These are phyloP conservation scores for Machimus atricapillus DNA, from an alignment of 2,888 invertebrate genomes.

Conservation along the genomic window DNA sequence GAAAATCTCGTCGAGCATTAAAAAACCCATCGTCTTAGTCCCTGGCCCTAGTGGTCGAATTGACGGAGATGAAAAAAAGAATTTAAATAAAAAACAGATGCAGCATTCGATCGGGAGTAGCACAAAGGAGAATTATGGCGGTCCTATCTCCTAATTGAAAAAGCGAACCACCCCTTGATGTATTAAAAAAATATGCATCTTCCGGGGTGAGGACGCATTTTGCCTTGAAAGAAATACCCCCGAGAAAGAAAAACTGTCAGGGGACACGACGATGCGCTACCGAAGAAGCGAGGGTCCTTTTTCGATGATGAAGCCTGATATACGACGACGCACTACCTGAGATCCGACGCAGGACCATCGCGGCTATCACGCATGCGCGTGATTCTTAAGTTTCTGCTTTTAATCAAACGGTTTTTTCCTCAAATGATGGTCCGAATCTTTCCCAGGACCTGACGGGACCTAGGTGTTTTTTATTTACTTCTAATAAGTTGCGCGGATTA, in stretches of 20 bases:
- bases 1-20: background rate
- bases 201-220: constrained; percentile 30
- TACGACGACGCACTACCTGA: constrained; percentile 23
- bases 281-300: constrained; percentile 10
- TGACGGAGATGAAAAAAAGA: background rate
- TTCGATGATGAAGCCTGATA: background rate
- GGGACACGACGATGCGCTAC: constrained; percentile 3
- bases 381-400: constrained; percentile 18
- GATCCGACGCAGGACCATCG: background rate
- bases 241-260: constrained; percentile 7
- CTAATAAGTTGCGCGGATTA: background rate
- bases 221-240: background rate
- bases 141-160: constrained; percentile 35
- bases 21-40: constrained; percentile 1
- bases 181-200: constrained; percentile 30
- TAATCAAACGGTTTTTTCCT: background rate
- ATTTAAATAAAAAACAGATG: constrained; percentile 36
- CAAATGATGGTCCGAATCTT: background rate
- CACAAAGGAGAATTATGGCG: constrained; percentile 26
- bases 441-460: constrained; percentile 10
- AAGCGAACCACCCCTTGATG: constrained; percentile 34
- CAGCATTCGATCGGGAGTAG: background rate
- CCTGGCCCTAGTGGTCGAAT: background rate
- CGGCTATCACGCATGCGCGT: constrained; percentile 26
- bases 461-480: background rate